phyloP scores from a whole-genome alignment of 2,797 vertebrate genomes.

The Muraenolepis orangiensis region DNA sequence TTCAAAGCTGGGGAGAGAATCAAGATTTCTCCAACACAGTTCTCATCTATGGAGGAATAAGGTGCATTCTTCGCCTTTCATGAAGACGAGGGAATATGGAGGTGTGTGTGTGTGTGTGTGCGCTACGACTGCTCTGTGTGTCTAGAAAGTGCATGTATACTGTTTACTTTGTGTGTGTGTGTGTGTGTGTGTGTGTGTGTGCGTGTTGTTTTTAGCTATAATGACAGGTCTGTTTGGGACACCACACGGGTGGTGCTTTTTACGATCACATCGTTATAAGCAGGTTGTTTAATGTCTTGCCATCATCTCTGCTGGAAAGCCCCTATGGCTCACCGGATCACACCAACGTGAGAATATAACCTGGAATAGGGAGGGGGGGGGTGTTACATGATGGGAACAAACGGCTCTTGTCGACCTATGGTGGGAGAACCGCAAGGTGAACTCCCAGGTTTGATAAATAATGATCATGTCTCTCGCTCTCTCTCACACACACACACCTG shows the following conservation, averaged over 20 bases:
- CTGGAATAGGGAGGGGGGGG: conserved; percentile 45
- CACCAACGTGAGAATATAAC: conserved; percentile 71
- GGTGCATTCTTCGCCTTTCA: conserved; percentile 62
- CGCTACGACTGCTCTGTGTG: conserved; percentile 42
- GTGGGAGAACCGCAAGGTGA: conserved; percentile 35
- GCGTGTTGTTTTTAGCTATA: conserved; percentile 64
- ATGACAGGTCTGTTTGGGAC: conserved; percentile 74
- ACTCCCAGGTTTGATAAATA: conserved; percentile 35
- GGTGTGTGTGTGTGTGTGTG: conserved; percentile 44
- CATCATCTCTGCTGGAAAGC: conserved; percentile 78
- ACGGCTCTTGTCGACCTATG: conserved; percentile 62
- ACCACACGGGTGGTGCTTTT: conserved; percentile 71
- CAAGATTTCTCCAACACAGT: conserved; percentile 29
- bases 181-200: conserved; percentile 13
- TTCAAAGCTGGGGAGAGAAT: conserved; percentile 25
- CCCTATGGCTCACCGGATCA: conserved; percentile 55
- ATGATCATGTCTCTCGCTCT: background rate
- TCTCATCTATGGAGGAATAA: conserved; percentile 57
- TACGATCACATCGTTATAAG: conserved; percentile 72
- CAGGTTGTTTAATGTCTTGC: conserved; percentile 78
- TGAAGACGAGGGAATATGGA: conserved; percentile 50
- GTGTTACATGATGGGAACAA: conserved; percentile 68
- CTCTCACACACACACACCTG: background rate
- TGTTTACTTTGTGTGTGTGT: conserved; percentile 47
- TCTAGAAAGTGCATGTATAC: conserved; percentile 37